Evolutionary conservation across 2,113 vertebrate genomes (phyloP).

Genomic region (Pedetes capensis): DNA sequence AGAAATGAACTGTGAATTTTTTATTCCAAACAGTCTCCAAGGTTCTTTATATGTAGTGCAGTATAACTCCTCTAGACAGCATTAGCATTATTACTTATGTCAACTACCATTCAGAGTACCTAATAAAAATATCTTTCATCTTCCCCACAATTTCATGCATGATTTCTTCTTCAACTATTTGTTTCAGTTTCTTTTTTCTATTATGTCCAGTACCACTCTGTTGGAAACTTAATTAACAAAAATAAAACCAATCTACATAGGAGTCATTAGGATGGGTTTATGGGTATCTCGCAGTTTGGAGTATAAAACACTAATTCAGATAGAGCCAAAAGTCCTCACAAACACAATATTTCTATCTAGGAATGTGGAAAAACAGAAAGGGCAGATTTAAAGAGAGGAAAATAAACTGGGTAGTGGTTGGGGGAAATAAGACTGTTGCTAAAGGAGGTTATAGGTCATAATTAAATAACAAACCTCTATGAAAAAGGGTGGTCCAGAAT

Average conservation of each 20-base stretch:
- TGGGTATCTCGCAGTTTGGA: neutral
- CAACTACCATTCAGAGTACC: neutral
- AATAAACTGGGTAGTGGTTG: neutral
- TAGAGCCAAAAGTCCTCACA: neutral
- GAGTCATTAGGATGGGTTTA: neutral
- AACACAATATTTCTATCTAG: neutral
- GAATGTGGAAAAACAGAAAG: neutral
- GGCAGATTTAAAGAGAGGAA: neutral
- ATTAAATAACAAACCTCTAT: neutral
- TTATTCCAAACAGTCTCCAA: neutral
- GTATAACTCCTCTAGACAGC: neutral
- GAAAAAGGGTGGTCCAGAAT: neutral
- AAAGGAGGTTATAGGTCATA: neutral
- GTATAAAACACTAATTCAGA: conserved; percentile 44
- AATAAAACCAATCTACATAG: conserved; percentile 5
- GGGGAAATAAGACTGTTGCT: neutral
- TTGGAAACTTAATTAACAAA: conserved; percentile 29
- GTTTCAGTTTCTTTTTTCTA: neutral
- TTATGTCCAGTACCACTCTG: neutral
- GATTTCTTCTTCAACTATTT: conserved; percentile 22
- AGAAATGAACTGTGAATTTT: conserved; percentile 13
- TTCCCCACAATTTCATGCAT: conserved; percentile 28
- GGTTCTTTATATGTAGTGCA: neutral
- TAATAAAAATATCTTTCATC: neutral
- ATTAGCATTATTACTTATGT: neutral